Base-by-base conservation (phyloP, 2,113 vertebrate genomes). In the Ptilorrhoa leucosticta region DNA sequence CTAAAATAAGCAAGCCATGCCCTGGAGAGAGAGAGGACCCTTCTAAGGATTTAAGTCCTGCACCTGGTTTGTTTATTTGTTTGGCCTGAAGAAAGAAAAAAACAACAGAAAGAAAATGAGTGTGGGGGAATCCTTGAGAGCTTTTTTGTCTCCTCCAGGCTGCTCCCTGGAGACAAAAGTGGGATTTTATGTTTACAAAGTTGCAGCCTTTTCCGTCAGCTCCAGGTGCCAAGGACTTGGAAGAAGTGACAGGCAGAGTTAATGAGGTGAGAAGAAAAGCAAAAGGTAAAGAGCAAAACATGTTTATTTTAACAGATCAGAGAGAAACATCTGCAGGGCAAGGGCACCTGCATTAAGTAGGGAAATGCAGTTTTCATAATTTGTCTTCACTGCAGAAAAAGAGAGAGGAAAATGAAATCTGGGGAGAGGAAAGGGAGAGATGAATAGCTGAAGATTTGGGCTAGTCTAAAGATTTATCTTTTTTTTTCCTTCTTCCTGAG, bases 211-310 rank as follows among this genome's bases (percentile, higher is more conserved):
- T 91, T 94, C 87, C 1, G 1, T 57, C 80, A 91, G 92, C 83
- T 73, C 93, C 96, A 97, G 96, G 93, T 98, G 97, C 97, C 86
- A 79, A 97, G 84, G 96, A 82, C 94, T 92, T 96, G 95, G 95
- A 91, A 96, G 96, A 97, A 96, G 94, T 89, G 94, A 96, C 96
- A 96, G 96, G 95, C 84, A 92, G 60, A 97, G 93, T 97, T 97
- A 97, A 98, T 97, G 97, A 97, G 91, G 97, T 97, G 97, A 94
- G 95, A 97, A 97, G 80, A 90, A 96, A 95, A 95, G 84, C 88
- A 95, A 91, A 89, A 94, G 84, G 94, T 84, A 82, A 87, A 87
- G 94, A 96, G 90, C 64, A 93, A 90, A 97, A 85, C 27, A 22
- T 87, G 40, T 92, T 95, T 72, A 94, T 91, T 85, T 65, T 57